Evolutionary conservation across 23 tunicate species (phyloP), one percentile per base, ranked within the genome.

Genomic region (Oikopleura albicans): DNA sequence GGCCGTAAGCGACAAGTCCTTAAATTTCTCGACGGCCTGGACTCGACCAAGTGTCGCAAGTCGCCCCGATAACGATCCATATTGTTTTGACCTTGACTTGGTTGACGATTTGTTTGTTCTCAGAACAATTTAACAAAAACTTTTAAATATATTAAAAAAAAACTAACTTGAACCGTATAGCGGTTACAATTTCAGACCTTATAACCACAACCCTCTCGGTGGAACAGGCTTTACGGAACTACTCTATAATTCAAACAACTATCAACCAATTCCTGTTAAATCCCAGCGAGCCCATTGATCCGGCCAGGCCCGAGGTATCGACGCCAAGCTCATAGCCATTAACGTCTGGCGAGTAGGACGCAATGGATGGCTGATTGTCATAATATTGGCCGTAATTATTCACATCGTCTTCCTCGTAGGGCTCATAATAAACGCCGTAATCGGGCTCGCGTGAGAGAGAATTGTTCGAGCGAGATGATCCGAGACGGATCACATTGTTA

Each of bases 11-110:
- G 79, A 71, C 33, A 71, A 35, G 37, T 71, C 79, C 79, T 71
- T 71, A 37, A 71, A 71, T 29, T 71, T 71, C 31, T 71, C 79
- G 79, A 71, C 79, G 37, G 79, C 35, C 2, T 71, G 79, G 37
- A 71, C 79, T 16, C 79, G 79, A 37, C 79, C 79, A 2, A 71
- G 37, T 29, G 79, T 71, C 4, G 79, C 79, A 27, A 71, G 37
- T 34, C 79, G 79, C 28, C 79, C 79, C 37, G 79, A 71, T 37
- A 71, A 22, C 4, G 79, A 71, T 16, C 79, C 79, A 29, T 12
- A 71, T 29, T 71, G 79, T 12, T 71, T 71, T 31, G 79, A 12
- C 79, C 79, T 49, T 12, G 22, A 49, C 22, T 49, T 49, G n/a
- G n/a, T n/a, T n/a, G n/a, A n/a, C n/a, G n/a, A n/a, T n/a, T n/a